phyloP scores from a whole-genome alignment of 2,113 vertebrate genomes.

The Corvus cornix region DNA sequence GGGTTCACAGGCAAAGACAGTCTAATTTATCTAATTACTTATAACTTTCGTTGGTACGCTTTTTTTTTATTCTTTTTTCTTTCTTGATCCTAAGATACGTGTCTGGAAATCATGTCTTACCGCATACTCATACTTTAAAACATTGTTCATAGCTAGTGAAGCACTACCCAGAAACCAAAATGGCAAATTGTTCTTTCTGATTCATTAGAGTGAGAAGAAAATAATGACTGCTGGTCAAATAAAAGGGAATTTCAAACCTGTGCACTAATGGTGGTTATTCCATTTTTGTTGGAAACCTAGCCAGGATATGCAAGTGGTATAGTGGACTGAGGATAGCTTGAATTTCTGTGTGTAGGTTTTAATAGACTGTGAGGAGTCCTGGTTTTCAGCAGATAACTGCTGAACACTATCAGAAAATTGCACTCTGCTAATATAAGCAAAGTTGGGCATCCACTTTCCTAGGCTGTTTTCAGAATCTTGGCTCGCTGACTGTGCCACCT shows the following conservation, averaged over 20 bases:
- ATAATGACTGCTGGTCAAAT: not conserved
- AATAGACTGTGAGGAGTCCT: not conserved
- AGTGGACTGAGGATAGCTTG: not conserved
- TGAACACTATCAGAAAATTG: not conserved
- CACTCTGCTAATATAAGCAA: not conserved
- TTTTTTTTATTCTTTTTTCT: no score
- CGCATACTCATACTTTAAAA: not conserved
- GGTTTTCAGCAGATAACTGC: not conserved
- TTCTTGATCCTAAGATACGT: not conserved
- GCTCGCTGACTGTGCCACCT: not conserved
- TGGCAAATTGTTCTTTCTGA: not conserved
- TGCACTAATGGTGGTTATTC: not conserved
- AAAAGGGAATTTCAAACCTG: not conserved
- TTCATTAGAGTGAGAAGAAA: not conserved
- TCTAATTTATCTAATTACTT: not conserved
- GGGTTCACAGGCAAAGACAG: not conserved
- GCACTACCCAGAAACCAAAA: not conserved
- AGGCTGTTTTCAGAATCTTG: slow-evolving; percentile 14
- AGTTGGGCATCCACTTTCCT: not conserved
- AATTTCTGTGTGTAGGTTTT: not conserved
- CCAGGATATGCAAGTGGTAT: not conserved
- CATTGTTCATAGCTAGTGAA: not conserved
- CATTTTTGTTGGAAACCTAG: not conserved
- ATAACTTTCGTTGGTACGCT: not conserved
- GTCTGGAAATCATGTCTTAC: not conserved